Conservation (phyloP, 2,888 invertebrate species). For the Leistus spinibarbis region DNA sequence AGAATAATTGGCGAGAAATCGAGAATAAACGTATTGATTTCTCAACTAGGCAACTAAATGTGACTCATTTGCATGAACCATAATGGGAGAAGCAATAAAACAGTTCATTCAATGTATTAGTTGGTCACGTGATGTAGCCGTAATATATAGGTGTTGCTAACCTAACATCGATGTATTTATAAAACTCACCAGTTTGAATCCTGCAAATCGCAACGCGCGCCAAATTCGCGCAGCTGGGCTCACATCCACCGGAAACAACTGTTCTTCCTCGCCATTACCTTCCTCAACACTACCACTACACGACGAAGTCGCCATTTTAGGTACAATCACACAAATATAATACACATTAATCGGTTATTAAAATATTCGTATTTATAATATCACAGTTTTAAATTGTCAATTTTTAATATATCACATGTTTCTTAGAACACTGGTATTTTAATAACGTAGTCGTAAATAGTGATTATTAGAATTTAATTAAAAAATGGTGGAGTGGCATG, state of each 20-base stretch:
- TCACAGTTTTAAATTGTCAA: neutral
- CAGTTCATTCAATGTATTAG: too few species aligned
- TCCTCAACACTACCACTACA: constrained; percentile 18
- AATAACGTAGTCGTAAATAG: too few species aligned
- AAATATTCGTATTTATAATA: neutral
- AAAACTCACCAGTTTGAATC: constrained; percentile 63
- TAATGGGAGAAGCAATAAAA: too few species aligned
- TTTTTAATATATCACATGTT: constrained; percentile 40
- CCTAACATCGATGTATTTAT: neutral
- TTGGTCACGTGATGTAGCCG: too few species aligned
- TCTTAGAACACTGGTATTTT: too few species aligned
- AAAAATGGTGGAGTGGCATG: too few species aligned
- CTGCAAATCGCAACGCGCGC: constrained; percentile 63
- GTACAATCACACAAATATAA: neutral
- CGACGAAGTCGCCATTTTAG: constrained; percentile 52
- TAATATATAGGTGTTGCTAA: too few species aligned
- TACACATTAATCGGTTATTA: neutral
- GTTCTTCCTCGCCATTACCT: constrained; percentile 55
- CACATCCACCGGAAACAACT: constrained; percentile 55
- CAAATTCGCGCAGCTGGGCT: constrained; percentile 62
- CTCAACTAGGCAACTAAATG: too few species aligned
- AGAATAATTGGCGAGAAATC: too few species aligned
- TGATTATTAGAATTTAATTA: too few species aligned
- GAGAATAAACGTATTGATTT: too few species aligned
- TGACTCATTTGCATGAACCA: too few species aligned